phyloP scores from a whole-genome alignment of 2,113 vertebrate species.

The Colaptes auratus region DNA sequence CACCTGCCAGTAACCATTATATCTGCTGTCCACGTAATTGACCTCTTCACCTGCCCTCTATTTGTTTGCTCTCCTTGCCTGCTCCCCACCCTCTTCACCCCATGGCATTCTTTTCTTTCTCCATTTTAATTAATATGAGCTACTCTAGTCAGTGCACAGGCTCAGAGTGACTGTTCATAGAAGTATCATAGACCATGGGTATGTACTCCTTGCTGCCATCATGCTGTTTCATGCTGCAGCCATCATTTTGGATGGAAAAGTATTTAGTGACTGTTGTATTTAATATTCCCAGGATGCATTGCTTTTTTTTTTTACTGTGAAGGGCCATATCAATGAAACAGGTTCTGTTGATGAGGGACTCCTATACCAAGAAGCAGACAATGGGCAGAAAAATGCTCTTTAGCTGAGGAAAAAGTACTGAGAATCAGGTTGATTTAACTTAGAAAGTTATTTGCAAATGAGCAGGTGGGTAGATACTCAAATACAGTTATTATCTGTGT shows the following conservation, averaged over 20 bases:
- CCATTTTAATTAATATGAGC: background rate
- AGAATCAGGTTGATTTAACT: background rate
- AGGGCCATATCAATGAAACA: background rate
- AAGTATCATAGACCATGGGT: background rate
- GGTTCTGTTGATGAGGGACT: background rate
- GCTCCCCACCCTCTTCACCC: background rate
- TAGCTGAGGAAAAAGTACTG: background rate
- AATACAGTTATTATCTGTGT: background rate
- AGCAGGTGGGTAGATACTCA: background rate
- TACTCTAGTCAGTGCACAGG: background rate
- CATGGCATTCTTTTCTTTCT: background rate
- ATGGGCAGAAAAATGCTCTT: background rate
- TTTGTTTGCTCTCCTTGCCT: background rate
- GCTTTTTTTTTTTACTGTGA: background rate
- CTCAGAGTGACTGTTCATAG: background rate
- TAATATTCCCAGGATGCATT: background rate
- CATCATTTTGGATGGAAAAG: background rate
- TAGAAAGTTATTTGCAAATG: background rate
- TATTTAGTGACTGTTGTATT: background rate
- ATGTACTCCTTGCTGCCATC: accelerated
- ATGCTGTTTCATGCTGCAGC: background rate
- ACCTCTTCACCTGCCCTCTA: background rate
- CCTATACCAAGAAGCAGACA: background rate
- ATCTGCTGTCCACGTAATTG: background rate
- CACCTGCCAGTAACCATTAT: background rate